Conservation (phyloP, 2,797 vertebrate species). For the Salmo trutta region DNA sequence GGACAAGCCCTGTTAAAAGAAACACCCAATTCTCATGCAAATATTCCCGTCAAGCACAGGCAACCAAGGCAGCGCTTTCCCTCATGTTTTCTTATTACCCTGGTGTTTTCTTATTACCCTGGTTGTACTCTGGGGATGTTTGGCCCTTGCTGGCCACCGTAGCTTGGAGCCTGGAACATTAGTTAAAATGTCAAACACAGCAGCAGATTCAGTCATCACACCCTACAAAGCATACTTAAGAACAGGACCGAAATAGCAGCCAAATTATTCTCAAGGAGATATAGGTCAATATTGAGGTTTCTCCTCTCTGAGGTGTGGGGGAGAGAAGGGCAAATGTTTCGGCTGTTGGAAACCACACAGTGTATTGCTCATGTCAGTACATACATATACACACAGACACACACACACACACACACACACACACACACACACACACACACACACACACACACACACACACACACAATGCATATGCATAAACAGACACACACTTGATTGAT, state of each 20-base stretch:
- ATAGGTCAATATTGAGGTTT: slow-evolving; percentile 73
- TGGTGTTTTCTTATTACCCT: slow-evolving; percentile 33
- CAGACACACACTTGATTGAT: background rate
- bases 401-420: background rate
- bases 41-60: slow-evolving; percentile 14
- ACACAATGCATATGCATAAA: background rate
- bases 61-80: slow-evolving; percentile 12
- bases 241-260: slow-evolving; percentile 67
- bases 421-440: background rate
- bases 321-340: background rate
- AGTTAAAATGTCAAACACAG: slow-evolving; percentile 73
- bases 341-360: slow-evolving; percentile 35
- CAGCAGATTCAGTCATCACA: slow-evolving; percentile 42
- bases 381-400: background rate
- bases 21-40: slow-evolving; percentile 37
- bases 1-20: slow-evolving; percentile 7
- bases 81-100: slow-evolving; percentile 34
- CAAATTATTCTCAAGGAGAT: slow-evolving; percentile 73
- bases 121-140: slow-evolving; percentile 30
- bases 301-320: slow-evolving; percentile 58
- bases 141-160: slow-evolving; percentile 58
- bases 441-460: background rate
- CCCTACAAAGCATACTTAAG: slow-evolving; percentile 50
- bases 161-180: slow-evolving; percentile 65
- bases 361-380: slow-evolving; percentile 25